phyloP scores from a whole-genome alignment of 2,113 vertebrate genomes.

The Sinocyclocheilus maitianheensis region DNA sequence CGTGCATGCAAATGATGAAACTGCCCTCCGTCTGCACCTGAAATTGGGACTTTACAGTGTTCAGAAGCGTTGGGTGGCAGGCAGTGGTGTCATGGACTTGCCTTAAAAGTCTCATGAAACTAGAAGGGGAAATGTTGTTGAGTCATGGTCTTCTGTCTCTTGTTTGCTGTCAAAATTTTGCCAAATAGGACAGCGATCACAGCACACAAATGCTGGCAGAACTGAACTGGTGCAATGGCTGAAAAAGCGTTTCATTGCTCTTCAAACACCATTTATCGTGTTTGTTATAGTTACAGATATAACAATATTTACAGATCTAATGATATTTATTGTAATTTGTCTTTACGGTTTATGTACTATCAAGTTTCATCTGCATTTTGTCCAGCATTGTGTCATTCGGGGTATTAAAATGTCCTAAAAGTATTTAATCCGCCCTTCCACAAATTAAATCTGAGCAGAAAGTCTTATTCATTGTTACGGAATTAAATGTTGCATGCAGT shows the following conservation, averaged over 20 bases:
- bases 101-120: neutral
- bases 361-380: no score
- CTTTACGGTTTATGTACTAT: neutral
- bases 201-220: neutral
- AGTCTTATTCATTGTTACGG: no score
- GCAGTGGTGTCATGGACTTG: neutral
- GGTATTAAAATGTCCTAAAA: no score
- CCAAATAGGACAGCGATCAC: neutral
- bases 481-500: no score
- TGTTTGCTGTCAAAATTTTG: neutral
- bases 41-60: neutral
- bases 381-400: no score
- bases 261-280: neutral
- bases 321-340: neutral
- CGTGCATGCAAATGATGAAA: neutral
- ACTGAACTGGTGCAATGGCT: neutral
- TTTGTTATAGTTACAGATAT: no score
- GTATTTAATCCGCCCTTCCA: no score
- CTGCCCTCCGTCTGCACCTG: neutral
- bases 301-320: neutral
- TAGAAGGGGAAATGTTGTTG: slow-evolving; percentile 57
- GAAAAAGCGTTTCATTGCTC: neutral
- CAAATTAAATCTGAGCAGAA: no score
- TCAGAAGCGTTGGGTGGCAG: neutral
- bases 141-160: slow-evolving; percentile 58